Evolutionary conservation across 2,113 vertebrate species (phyloP), one percentile per base, ranked within the genome.

Genomic region (Neofelis nebulosa): DNA sequence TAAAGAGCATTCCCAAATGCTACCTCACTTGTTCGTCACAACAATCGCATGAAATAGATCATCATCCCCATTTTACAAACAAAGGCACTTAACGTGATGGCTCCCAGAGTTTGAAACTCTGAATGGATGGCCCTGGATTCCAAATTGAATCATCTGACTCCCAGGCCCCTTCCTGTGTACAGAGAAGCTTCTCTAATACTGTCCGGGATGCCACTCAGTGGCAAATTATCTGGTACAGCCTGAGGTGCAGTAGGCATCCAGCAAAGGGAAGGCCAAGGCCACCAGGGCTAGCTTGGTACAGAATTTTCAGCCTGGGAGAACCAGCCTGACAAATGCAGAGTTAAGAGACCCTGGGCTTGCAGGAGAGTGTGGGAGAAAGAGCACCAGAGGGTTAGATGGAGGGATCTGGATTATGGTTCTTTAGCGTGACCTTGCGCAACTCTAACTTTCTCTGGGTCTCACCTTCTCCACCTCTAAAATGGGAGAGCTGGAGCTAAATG

Each of bases 381-480:
- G 9, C 25, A 52, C 23, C 9, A n/a, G 74, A 68, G 10, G 9
- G 21, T 45, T 78, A 68, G 25, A 36, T 1, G 29, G 21, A 12
- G 4, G 4, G 66, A 48, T 48, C 71, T 6, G 25, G 31, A 50
- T 73, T 78, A 65, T 52, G 36, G 29, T 41, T 96, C 36, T 76
- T 66, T 71, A 45, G 33, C 14, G 36, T 79, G 78, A 80, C 15
- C 79, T 85, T 21, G 61, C 14, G 25, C 48, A 71, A 23, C 15
- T 41, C 7, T 94, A 31, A 11, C 21, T 96, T 21, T 88, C 19
- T 61, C 52, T 92, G 36, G 68, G 21, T 27, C 57, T 95, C 89
- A 66, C 57, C 71, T 74, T 95, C 45, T 69, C 38, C 80, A 78
- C 41, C 78, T 96, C 41, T 87, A 52, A 97, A 89, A 84, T 12